Evolutionary conservation across 2,888 invertebrate genomes (phyloP).

Genomic region (Lepetodrilus schrolli): DNA sequence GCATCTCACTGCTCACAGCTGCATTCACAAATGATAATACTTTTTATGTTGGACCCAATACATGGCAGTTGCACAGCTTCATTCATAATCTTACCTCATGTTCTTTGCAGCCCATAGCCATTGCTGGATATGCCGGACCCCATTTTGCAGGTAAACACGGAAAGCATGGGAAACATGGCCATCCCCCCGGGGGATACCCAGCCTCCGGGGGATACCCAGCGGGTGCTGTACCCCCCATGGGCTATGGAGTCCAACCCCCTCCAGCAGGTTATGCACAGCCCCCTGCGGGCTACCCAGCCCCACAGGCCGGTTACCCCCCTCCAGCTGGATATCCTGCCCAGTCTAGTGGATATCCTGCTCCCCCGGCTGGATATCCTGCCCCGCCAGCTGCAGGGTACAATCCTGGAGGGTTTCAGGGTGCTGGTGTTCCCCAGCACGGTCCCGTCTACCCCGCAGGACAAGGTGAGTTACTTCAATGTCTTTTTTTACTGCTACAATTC

Average conservation of each 20-base stretch:
- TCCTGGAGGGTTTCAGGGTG: constrained; percentile 35
- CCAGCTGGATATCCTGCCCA: constrained; percentile 21
- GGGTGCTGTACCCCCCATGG: constrained; percentile 34
- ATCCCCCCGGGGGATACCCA: constrained; percentile 31
- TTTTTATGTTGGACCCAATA: too few relatives aligned
- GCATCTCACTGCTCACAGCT: too few relatives aligned
- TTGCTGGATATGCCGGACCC: constrained; percentile 38
- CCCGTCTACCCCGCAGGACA: constrained; percentile 44
- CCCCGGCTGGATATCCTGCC: not conserved
- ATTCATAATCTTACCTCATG: too few relatives aligned
- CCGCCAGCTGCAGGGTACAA: not conserved
- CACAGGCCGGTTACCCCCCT: constrained; percentile 30
- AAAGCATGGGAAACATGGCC: constrained; percentile 3
- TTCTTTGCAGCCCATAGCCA: not conserved
- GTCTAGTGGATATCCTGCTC: constrained; percentile 23
- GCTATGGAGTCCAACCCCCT: constrained; percentile 25
- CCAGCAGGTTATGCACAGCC: constrained; percentile 33
- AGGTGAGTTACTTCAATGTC: too few relatives aligned
- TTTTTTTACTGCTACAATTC: too few relatives aligned
- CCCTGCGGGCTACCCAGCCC: constrained; percentile 6
- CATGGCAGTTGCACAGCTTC: too few relatives aligned
- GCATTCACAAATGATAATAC: too few relatives aligned
- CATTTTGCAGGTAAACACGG: constrained; percentile 28
- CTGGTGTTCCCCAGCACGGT: constrained; percentile 28
- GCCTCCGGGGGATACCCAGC: constrained; percentile 33